Conservation (phyloP, 2,113 vertebrate species). For the Bubalus kerabau region DNA sequence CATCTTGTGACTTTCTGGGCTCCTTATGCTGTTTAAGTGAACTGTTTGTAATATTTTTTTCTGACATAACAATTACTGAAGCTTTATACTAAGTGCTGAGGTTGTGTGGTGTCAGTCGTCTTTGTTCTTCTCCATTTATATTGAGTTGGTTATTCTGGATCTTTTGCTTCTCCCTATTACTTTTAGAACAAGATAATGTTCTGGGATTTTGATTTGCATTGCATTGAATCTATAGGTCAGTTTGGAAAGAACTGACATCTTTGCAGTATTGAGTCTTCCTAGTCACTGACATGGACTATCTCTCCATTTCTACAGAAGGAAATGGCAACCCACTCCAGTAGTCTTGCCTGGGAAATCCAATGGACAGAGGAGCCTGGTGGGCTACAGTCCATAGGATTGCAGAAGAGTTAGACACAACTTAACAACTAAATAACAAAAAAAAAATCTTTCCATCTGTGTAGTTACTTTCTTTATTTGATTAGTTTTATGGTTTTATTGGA, state of each 20-base stretch:
- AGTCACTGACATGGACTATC: neutral
- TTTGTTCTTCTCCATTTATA: neutral
- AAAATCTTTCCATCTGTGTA: neutral
- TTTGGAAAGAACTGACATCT: neutral
- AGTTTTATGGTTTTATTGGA: neutral
- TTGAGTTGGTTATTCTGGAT: neutral
- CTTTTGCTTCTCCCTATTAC: neutral
- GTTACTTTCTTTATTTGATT: neutral
- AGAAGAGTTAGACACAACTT: neutral
- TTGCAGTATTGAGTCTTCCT: neutral
- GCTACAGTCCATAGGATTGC: neutral
- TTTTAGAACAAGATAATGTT: neutral
- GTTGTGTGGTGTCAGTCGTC: accelerated
- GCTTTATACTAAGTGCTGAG: neutral
- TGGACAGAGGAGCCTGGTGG: neutral
- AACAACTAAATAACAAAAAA: neutral
- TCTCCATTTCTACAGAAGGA: neutral
- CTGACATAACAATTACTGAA: no score
- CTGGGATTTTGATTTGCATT: neutral
- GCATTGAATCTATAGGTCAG: neutral
- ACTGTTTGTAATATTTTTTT: neutral
- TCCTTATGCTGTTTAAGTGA: neutral
- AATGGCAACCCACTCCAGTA: neutral
- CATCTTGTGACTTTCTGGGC: neutral
- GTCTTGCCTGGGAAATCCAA: neutral